A percentile compares a stretch with the other conserved stretches of the same genome.
These are phyloP conservation scores for Chrysolina haemoptera DNA, from an alignment of 2,888 invertebrate species.

Conservation along the genomic window DNA sequence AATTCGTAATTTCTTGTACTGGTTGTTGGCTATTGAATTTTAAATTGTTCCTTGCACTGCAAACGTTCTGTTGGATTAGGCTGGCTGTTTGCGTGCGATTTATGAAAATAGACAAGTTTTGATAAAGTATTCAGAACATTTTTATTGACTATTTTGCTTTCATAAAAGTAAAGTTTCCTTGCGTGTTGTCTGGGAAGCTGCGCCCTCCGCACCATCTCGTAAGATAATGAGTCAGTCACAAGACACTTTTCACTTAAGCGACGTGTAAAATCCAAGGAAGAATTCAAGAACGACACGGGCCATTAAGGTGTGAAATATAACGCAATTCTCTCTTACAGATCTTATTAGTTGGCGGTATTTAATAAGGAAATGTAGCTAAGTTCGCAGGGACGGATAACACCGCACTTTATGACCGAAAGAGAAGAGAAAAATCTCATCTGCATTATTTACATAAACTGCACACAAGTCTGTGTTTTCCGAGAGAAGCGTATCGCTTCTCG, in stretches of 20 bases:
- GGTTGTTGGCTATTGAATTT: too few species aligned
- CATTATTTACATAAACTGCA: constrained; percentile 72
- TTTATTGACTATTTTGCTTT: too few species aligned
- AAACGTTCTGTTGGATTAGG: too few species aligned
- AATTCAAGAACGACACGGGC: constrained; percentile 48
- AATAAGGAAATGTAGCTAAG: constrained; percentile 70
- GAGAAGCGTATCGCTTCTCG: constrained; percentile 51
- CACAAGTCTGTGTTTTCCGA: constrained; percentile 58
- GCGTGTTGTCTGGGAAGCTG: not conserved
- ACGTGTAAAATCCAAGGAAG: constrained; percentile 39
- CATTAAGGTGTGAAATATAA: constrained; percentile 57
- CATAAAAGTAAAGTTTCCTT: too few species aligned
- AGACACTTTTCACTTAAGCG: constrained; percentile 32
- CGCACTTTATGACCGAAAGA: constrained; percentile 66
- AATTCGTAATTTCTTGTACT: too few species aligned
- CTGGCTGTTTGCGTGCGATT: too few species aligned
- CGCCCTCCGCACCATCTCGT: not conserved
- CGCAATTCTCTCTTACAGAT: constrained; percentile 61
- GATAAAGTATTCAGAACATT: too few species aligned
- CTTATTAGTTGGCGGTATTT: constrained; percentile 69
- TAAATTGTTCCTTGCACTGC: too few species aligned
- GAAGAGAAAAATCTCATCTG: constrained; percentile 70
- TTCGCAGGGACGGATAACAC: constrained; percentile 67
- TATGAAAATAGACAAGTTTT: too few species aligned
- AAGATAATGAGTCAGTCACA: constrained; percentile 25